A percentile compares a stretch with the other conserved stretches of the same genome.
These are phyloP conservation scores for Upupa epops DNA, from an alignment of 2,113 vertebrate species.

Conservation along the genomic window DNA sequence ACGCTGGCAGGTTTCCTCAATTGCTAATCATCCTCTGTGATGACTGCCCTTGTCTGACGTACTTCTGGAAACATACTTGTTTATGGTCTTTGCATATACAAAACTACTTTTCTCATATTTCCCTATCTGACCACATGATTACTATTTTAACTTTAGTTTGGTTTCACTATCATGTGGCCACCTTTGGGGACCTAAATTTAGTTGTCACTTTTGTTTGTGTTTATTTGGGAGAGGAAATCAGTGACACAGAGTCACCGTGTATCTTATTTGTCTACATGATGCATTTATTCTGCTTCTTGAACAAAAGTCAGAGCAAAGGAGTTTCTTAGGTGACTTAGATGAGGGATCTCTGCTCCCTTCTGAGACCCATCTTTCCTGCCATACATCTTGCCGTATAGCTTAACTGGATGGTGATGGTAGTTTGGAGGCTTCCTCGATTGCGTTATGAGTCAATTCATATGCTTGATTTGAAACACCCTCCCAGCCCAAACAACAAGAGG, in stretches of 20 bases:
- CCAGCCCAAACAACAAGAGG: background rate
- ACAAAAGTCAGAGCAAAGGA: background rate
- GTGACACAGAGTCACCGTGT: fast-evolving
- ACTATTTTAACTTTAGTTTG: background rate
- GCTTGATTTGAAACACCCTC: background rate
- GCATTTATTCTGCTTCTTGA: background rate
- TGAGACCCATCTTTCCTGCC: background rate
- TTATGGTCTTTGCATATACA: background rate
- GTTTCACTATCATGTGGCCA: background rate
- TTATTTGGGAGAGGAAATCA: background rate
- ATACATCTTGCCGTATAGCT: fast-evolving
- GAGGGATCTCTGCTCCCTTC: background rate
- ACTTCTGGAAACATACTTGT: background rate
- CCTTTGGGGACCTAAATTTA: background rate
- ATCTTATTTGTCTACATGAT: background rate
- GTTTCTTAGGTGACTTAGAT: background rate
- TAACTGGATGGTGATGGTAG: background rate
- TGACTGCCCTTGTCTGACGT: background rate
- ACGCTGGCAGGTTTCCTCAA: background rate
- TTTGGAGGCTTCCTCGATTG: background rate
- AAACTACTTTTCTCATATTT: background rate
- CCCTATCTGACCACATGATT: background rate
- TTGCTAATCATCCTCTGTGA: background rate
- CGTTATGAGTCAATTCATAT: background rate
- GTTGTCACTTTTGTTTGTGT: background rate